Percentiles rank a stretch among this genome's conserved stretches.
phyloP scores from a whole-genome alignment of 1,140 invertebrate genomes.

The Drosophila ironensis region DNA sequence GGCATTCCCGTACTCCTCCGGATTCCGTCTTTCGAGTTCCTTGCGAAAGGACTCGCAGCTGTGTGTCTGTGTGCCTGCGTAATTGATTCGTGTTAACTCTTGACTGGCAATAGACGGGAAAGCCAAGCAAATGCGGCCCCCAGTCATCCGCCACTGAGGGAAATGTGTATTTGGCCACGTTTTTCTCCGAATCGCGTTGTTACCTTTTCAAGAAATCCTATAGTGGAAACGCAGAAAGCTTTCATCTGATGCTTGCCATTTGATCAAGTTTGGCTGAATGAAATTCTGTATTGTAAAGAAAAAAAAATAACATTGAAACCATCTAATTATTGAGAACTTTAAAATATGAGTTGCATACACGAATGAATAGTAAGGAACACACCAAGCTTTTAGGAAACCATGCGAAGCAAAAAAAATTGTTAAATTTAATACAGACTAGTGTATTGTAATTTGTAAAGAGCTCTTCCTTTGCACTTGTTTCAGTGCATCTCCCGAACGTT shows the following conservation, averaged over 20 bases:
- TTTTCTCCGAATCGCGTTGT: no score
- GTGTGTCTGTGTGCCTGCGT: slow-evolving; percentile 46
- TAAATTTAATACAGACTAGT: no score
- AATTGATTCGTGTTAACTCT: slow-evolving; percentile 80
- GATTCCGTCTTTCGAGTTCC: slow-evolving; percentile 27
- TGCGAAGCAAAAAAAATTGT: no score
- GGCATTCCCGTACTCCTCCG: background rate
- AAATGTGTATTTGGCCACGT: no score
- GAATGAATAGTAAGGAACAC: no score
- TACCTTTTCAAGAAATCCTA: no score
- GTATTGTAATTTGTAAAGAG: no score
- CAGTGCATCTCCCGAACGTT: slow-evolving; percentile 15
- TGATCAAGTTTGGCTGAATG: no score
- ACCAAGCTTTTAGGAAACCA: no score
- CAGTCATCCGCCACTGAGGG: slow-evolving; percentile 42
- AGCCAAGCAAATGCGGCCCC: slow-evolving; percentile 68
- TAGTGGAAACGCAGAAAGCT: no score
- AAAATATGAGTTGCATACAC: background rate
- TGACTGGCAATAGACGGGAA: slow-evolving; percentile 77
- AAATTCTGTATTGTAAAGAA: background rate
- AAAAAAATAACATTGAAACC: background rate
- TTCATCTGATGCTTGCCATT: no score
- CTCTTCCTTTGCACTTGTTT: slow-evolving; percentile 2
- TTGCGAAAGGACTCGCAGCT: slow-evolving; percentile 22
- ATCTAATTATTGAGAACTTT: background rate